These are phyloP conservation scores for Lacerta viridis DNA, from an alignment of 2,797 vertebrate species.

Conservation along the genomic window DNA sequence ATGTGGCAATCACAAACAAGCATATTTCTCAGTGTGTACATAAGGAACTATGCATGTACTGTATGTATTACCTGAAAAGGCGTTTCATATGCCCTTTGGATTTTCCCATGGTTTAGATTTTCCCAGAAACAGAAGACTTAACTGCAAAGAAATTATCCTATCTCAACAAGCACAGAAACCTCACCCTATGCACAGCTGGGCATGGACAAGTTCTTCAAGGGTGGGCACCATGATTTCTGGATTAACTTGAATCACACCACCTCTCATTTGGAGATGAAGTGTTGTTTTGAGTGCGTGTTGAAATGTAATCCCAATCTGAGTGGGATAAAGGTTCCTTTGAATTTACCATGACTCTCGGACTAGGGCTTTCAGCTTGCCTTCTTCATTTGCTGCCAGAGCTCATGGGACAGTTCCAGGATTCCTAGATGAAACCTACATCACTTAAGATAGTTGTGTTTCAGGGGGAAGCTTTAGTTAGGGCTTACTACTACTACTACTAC, in stretches of 20 bases:
- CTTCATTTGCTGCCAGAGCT: background rate
- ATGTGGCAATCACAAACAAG: background rate
- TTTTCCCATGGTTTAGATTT: too few species aligned
- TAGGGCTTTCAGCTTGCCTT: background rate
- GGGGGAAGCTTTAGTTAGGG: background rate
- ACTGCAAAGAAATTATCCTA: background rate
- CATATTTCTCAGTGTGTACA: background rate
- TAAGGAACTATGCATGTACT: background rate
- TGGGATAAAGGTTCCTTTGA: background rate
- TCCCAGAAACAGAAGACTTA: background rate
- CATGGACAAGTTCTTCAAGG: background rate
- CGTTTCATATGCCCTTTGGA: background rate
- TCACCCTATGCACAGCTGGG: background rate
- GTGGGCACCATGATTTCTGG: background rate
- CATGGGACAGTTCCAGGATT: background rate
- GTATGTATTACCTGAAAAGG: background rate
- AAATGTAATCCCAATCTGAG: background rate
- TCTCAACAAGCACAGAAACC: background rate
- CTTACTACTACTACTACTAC: background rate
- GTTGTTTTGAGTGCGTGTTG: background rate
- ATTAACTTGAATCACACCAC: background rate
- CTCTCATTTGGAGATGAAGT: background rate
- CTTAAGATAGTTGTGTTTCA: background rate
- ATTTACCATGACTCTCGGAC: background rate
- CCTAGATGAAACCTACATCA: background rate